phyloP scores from a whole-genome alignment of 2,797 vertebrate genomes.

The Silurus aristotelis region DNA sequence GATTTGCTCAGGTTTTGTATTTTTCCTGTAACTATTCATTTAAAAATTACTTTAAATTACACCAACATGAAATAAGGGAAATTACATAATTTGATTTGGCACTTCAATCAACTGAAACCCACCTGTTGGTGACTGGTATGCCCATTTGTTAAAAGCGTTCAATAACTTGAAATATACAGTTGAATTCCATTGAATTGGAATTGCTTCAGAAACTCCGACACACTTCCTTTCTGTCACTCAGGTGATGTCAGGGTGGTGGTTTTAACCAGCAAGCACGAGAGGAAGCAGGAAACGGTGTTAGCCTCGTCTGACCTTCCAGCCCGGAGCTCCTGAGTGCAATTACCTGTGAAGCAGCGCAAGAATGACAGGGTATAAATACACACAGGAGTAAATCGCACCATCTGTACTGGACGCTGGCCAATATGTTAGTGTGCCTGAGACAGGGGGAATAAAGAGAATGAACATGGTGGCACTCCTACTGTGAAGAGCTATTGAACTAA shows the following conservation, averaged over 20 bases:
- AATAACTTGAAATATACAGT: neutral
- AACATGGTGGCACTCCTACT: neutral
- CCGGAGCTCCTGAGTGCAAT: constrained; percentile 64
- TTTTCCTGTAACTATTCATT: neutral
- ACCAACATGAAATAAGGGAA: neutral
- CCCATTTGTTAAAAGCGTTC: neutral
- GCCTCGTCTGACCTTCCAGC: constrained; percentile 73
- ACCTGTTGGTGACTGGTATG: neutral
- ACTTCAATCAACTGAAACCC: neutral
- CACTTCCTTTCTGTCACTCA: constrained; percentile 74
- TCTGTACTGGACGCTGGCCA: constrained; percentile 20
- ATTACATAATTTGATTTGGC: neutral
- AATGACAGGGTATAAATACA: constrained; percentile 61
- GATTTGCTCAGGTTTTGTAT: neutral
- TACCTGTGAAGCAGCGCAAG: constrained; percentile 62
- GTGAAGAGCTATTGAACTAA: neutral
- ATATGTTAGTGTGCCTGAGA: neutral
- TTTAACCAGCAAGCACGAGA: constrained; percentile 49
- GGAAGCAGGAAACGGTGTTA: constrained; percentile 69
- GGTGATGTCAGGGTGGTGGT: constrained; percentile 53
- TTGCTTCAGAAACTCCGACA: neutral
- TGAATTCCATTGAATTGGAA: neutral
- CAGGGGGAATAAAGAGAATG: neutral
- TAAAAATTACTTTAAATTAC: neutral
- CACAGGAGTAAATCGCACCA: constrained; percentile 38